phyloP scores from a whole-genome alignment of 2,888 invertebrate species.

The Nephrocerus scutellatus region DNA sequence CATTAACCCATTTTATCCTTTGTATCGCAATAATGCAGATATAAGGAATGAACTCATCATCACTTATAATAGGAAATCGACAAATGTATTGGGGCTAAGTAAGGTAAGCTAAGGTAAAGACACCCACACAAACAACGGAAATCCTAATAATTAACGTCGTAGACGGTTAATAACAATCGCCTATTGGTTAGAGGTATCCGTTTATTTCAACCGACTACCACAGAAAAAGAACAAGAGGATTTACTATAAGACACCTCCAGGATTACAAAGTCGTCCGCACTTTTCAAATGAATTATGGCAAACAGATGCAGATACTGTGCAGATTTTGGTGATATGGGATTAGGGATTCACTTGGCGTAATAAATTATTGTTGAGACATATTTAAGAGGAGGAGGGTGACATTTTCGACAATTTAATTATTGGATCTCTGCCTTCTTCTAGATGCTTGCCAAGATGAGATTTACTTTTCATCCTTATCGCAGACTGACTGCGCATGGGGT shows the following conservation, averaged over 20 bases:
- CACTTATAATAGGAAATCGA: no score
- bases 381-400: conserved; percentile 15
- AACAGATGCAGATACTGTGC: conserved; percentile 5
- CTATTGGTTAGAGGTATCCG: conserved; percentile 19
- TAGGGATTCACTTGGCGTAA: conserved; percentile 22
- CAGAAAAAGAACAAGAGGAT: background rate
- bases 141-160: conserved; percentile 20
- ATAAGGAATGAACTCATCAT: no score
- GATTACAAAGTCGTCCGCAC: background rate
- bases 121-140: no score
- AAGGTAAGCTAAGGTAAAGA: no score
- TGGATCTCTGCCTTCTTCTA: conserved; percentile 21
- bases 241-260: background rate
- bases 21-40: no score
- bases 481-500: no score
- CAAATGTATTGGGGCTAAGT: no score
- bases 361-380: conserved; percentile 20
- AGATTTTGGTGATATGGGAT: conserved; percentile 15
- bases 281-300: no score
- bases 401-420: conserved; percentile 25
- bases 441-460: no score
- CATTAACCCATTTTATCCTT: no score
- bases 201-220: conserved; percentile 9
- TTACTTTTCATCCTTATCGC: no score
- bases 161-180: conserved; percentile 18